Evolutionary conservation across 2,113 vertebrate genomes (phyloP), one percentile per base, ranked within the genome.

Genomic region (Albula goreensis): DNA sequence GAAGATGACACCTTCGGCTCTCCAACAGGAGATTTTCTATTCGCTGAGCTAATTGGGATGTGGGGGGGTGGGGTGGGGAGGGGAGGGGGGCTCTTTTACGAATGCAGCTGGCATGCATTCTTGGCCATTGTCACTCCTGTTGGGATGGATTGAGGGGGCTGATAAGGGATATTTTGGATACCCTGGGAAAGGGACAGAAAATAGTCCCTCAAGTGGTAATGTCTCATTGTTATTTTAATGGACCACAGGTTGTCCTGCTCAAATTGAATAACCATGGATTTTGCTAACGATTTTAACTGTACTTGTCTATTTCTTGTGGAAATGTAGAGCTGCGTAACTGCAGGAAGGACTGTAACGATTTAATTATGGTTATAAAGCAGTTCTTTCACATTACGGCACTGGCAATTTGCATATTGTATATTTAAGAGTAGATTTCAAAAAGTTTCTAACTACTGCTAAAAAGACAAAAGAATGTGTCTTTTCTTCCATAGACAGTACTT

Each of bases 101-200:
- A 93, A 93, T 93, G 92, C 93, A 95, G 94, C 94, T 96, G 95
- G 93, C 94, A 93, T 91, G 91, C 95, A 95, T 92, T 90, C 89
- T 70, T 70, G 92, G 91, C 91, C 92, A 92, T 91, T 93, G 93
- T 95, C 93, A 94, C 96, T 95, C 94, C 94, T 94, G 94, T 95
- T 94, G 92, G 92, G 91, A 94, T 89, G 88, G 86, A 81, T 56
- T 78, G 63, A n/a, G 53, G 82, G 82, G 19, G 13, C 5, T 52
- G 49, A 52, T 85, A 85, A 78, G 22, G 57, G n/a, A 17, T 50
- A 52, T 51, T 78, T 85, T 66, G 49, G 83, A 66, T 25, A 51
- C 50, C 83, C 83, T 49, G 48, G 53, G 63, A 70, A 22, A 74
- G 53, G 66, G 31, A 51, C 48, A 78, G 78, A 77, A 12, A 22